Evolutionary conservation across 2,797 vertebrate genomes (phyloP), one percentile per base, ranked within the genome.

Genomic region (Onychomys torridus): DNA sequence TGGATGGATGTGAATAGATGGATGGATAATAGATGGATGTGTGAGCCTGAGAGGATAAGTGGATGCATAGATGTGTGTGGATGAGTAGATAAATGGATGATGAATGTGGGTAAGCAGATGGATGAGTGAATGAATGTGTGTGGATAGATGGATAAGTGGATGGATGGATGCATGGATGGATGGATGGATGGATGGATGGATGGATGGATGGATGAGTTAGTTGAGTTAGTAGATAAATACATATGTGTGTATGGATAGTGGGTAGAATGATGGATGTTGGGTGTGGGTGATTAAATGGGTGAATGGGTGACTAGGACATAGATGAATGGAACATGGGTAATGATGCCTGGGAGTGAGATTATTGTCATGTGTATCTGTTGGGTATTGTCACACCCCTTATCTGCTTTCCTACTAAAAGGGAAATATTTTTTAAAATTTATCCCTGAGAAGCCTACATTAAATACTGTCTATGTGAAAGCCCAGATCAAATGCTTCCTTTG

Each of bases 331-430:
- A 85, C 43, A 16, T 83, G 37, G 90, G 90, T 93, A 82, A 32
- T 61, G 40, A 21, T 84, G 16, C 89, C 49, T 34, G 21, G 84
- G 29, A 92, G 61, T 29, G 11, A 91, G 40, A 32, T 83, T n/a
- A 52, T 19, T 67, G 40, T 1, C 73, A 9, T 23, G 27, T 10
- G 11, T 75, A 40, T 83, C 78, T 89, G 32, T 61, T 92, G 34
- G 23, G 25, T 40, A 67, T 83, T 69, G 89, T 73, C 49, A 85
- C 29, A 73, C 1, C 34, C 40, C 46, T 40, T 81, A 84, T 55
- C 79, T 91, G 21, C 76, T 81, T 91, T 89, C 55, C 76, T 90
- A 57, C 25, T 71, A 90, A 96, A 91, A 76, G 23, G 3, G 67
- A 89, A 91, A 92, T 1, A 85, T 49, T 55, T 55, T 55, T 14